Evolutionary conservation across 92 coral and sea anemone species (phyloP).

Genomic region (Zoanthus sociatus): DNA sequence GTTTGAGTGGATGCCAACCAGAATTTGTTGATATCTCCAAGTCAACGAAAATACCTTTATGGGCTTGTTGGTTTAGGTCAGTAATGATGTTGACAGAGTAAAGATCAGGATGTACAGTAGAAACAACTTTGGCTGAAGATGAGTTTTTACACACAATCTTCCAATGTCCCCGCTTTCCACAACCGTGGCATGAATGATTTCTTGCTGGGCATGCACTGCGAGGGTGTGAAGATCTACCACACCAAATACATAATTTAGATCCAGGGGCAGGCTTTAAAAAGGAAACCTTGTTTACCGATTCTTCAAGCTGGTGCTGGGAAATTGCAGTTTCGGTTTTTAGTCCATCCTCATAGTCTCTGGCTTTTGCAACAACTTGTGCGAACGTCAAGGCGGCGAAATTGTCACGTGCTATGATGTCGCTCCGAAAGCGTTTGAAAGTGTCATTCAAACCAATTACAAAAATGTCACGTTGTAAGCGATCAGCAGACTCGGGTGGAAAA

Average conservation of each 20-base stretch:
- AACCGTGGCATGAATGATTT: slow-evolving; percentile 58
- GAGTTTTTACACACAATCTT: slow-evolving; percentile 46
- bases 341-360: no score
- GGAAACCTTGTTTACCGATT: no score
- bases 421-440: slow-evolving; percentile 20
- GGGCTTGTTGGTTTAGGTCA: slow-evolving; percentile 46
- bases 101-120: slow-evolving; percentile 4
- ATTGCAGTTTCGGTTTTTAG: no score
- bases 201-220: slow-evolving; percentile 63
- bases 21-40: slow-evolving; percentile 50
- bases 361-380: no score
- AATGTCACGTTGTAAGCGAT: slow-evolving; percentile 63
- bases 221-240: slow-evolving; percentile 29
- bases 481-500: slow-evolving; percentile 55
- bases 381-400: no score
- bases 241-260: not conserved
- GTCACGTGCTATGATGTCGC: no score
- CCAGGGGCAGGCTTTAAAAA: not conserved
- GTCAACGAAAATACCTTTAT: slow-evolving; percentile 67
- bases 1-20: no score
- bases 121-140: slow-evolving; percentile 39
- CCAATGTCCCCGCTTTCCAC: slow-evolving; percentile 74
- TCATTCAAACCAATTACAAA: slow-evolving; percentile 74
- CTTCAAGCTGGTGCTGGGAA: no score
- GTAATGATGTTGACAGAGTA: slow-evolving; percentile 35